Base-by-base conservation (phyloP, 92 coral and sea anemone species). In the Epizoanthus ramosus region DNA sequence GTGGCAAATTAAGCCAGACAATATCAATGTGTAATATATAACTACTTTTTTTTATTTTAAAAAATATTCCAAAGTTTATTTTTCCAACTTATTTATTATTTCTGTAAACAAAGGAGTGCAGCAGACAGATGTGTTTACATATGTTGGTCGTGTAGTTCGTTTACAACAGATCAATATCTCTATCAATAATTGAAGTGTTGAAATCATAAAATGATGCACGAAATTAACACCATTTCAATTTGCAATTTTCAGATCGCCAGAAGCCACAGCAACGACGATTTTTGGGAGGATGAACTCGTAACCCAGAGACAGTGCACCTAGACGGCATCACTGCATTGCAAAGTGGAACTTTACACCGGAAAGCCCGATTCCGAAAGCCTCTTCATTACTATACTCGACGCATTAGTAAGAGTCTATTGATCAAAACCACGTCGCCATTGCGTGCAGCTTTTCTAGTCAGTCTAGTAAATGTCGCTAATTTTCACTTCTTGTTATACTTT, bases 81-180 rank as follows among this genome's bases (percentile, higher is more conserved):
- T 58, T 57, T 68, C 23, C 58, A 31, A 37, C n/a, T 5, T 57
- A 28, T 61, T 61, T 59, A 77, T 54, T 76, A 6, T 76, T 76
- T 76, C 56, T 60, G 81, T 60, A 76, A 59, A 77, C 70, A 52
- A 52, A 19, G 9, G 45, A 10, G 22, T 19, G 43, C 0, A 3
- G 24, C 12, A 22, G 16, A 13, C 80, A 13, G 54, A 50, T 12
- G 28, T 76, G 56, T 76, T 76, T 50, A 61, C 81, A 41, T 35
- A 5, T 37, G 70, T 21, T 33, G 21, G 70, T 25, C 54, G 70
- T 35, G 41, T 21, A 25, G 57, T 74, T 63, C 15, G 43, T 63
- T 75, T 53, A 52, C 17, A 21, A 31, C n/a, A n/a, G 67, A 75
- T 61, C 82, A 19, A 15, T 77, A 63, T 77, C 82, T 77, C 57